These are phyloP conservation scores for Dendrolimus houi DNA, from an alignment of 2,888 invertebrate species.

Conservation along the genomic window DNA sequence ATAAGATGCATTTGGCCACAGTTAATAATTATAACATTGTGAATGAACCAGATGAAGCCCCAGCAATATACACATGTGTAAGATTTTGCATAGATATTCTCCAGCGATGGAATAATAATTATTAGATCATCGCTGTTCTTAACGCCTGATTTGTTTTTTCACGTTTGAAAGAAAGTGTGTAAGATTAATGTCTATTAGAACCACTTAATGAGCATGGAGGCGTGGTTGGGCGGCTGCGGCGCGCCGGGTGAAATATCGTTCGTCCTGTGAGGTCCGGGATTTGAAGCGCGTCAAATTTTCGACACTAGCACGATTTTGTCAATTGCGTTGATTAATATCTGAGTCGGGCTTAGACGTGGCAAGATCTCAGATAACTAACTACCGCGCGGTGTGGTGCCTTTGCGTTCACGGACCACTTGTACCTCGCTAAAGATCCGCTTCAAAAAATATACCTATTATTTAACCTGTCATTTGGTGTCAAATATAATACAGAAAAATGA, in stretches of 20 bases:
- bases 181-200: constrained; percentile 66
- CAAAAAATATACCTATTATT: too few species aligned
- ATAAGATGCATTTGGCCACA: too few species aligned
- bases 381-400: constrained; percentile 24
- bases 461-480: too few species aligned
- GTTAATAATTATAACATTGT: too few species aligned
- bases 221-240: constrained; percentile 52
- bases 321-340: constrained; percentile 66
- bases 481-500: too few species aligned
- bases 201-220: constrained; percentile 62
- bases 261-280: constrained; percentile 66
- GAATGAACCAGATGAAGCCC: too few species aligned
- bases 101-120: neutral
- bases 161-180: constrained; percentile 25
- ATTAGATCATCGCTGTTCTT: constrained; percentile 4
- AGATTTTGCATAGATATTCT: too few species aligned
- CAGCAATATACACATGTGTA: too few species aligned
- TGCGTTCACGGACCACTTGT: constrained; percentile 17
- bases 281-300: constrained; percentile 58
- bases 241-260: constrained; percentile 63
- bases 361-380: constrained; percentile 46
- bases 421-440: constrained; percentile 12
- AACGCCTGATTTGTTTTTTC: constrained; percentile 4
- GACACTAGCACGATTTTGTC: constrained; percentile 73
- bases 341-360: constrained; percentile 33